Percentiles rank a stretch among this genome's conserved stretches.
phyloP scores from a whole-genome alignment of 2,888 invertebrate genomes.

The Drosophila mercatorum region DNA sequence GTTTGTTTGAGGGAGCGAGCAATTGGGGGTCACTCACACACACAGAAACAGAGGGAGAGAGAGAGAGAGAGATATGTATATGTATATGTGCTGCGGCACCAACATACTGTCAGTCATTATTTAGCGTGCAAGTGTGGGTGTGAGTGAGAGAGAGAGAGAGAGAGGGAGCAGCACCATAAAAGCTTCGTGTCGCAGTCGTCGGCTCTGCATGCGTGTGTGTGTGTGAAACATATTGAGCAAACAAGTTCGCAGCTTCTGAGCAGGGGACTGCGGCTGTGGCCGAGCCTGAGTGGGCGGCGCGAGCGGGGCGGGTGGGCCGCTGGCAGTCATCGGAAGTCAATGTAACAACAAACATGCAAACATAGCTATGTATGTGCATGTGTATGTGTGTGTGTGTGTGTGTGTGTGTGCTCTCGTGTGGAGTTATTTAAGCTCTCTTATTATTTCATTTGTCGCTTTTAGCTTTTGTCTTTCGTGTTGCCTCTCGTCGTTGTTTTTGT shows the following conservation, averaged over 20 bases:
- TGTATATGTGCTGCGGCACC: constrained; percentile 50
- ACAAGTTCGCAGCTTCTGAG: constrained; percentile 82
- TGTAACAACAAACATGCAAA: constrained; percentile 81
- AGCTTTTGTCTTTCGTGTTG: constrained; percentile 82
- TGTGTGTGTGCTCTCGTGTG: constrained; percentile 70
- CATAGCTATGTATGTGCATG: constrained; percentile 24
- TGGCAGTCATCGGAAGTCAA: constrained; percentile 81
- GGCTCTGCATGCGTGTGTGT: constrained; percentile 42
- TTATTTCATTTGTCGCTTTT: constrained; percentile 82
- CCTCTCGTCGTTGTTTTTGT: constrained; percentile 42
- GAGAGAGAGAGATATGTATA: neutral
- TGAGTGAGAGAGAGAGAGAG: constrained; percentile 15
- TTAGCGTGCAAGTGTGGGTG: constrained; percentile 67
- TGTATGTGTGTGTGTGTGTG: constrained; percentile 3
- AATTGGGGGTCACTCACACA: constrained; percentile 75
- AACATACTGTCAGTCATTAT: constrained; percentile 80
- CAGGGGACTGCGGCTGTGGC: constrained; percentile 22
- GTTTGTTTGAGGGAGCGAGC: constrained; percentile 75
- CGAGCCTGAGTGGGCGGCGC: constrained; percentile 34
- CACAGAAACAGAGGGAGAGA: constrained; percentile 3
- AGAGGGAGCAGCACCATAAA: constrained; percentile 26
- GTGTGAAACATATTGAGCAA: constrained; percentile 81
- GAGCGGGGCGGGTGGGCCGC: constrained; percentile 21
- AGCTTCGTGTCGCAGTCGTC: constrained; percentile 69
- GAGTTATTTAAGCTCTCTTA: constrained; percentile 81